phyloP scores from a whole-genome alignment of 2,797 vertebrate genomes.

The Esox lucius region DNA sequence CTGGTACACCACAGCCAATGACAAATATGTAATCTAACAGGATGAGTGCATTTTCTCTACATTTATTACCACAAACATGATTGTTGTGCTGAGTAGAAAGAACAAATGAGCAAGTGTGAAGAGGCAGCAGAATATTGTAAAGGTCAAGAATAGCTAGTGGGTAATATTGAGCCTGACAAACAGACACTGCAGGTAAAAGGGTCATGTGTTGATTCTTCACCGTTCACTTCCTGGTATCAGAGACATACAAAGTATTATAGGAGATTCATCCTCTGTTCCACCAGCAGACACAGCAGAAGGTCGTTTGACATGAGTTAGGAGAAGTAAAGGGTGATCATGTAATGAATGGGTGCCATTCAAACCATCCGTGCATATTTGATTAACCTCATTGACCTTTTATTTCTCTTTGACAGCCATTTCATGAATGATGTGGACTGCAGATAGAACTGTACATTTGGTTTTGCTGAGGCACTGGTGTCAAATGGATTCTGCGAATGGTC shows the following conservation, averaged over 20 bases:
- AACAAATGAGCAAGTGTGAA: not conserved
- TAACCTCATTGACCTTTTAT: not conserved
- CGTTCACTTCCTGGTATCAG: too few relatives aligned
- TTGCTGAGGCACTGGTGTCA: too few relatives aligned
- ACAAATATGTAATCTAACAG: constrained; percentile 15
- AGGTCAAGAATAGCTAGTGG: too few relatives aligned
- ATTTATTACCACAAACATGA: constrained; percentile 26
- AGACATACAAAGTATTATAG: too few relatives aligned
- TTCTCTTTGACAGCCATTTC: not conserved
- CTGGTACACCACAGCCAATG: constrained; percentile 29
- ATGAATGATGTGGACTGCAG: not conserved
- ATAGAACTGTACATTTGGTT: not conserved
- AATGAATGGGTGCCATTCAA: not conserved
- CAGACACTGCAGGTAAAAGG: too few relatives aligned
- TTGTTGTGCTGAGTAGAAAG: constrained; percentile 16
- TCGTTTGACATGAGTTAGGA: too few relatives aligned
- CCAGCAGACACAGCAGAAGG: too few relatives aligned
- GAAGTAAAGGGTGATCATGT: not conserved
- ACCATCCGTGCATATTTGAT: not conserved
- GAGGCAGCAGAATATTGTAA: not conserved
- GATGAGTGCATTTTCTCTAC: constrained; percentile 2
- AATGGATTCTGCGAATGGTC: too few relatives aligned
- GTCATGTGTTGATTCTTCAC: too few relatives aligned
- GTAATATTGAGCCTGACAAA: too few relatives aligned
- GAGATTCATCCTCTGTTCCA: not conserved